phyloP scores from a whole-genome alignment of 2,888 invertebrate species.

The Epinotia ramella region DNA sequence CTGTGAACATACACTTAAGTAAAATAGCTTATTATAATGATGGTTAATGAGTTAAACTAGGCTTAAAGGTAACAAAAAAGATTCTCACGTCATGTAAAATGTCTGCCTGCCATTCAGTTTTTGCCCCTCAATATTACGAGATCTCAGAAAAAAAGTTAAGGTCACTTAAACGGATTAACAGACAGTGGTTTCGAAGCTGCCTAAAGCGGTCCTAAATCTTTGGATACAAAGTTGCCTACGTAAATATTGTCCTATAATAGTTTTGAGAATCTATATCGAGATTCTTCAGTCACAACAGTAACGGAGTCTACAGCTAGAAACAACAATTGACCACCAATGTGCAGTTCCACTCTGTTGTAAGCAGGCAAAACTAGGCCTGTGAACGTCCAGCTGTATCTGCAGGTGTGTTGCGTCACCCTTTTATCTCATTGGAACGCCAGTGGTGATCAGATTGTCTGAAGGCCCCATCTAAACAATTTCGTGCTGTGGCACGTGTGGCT shows the following conservation, averaged over 20 bases:
- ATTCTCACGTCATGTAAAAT: constrained; percentile 28
- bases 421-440: neutral
- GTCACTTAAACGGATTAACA: constrained; percentile 16
- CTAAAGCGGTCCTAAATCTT: constrained; percentile 35
- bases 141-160: constrained; percentile 9
- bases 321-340: neutral
- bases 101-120: constrained; percentile 13
- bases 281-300: constrained; percentile 23
- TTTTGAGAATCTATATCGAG: constrained; percentile 9
- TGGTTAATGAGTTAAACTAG: constrained; percentile 26
- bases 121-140: constrained; percentile 8
- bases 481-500: constrained; percentile 76
- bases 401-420: neutral
- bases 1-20: neutral
- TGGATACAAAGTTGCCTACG: constrained; percentile 39
- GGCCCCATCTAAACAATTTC: constrained; percentile 64
- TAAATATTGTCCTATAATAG: constrained; percentile 28
- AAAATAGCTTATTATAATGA: constrained; percentile 6
- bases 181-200: constrained; percentile 16
- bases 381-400: no score
- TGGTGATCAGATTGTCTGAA: neutral
- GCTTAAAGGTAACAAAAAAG: constrained; percentile 35
- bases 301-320: neutral
- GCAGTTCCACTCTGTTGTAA: neutral
- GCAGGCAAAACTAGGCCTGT: neutral